phyloP scores from a whole-genome alignment of 92 coral and sea anemone genomes.

The Palythoa grandis region DNA sequence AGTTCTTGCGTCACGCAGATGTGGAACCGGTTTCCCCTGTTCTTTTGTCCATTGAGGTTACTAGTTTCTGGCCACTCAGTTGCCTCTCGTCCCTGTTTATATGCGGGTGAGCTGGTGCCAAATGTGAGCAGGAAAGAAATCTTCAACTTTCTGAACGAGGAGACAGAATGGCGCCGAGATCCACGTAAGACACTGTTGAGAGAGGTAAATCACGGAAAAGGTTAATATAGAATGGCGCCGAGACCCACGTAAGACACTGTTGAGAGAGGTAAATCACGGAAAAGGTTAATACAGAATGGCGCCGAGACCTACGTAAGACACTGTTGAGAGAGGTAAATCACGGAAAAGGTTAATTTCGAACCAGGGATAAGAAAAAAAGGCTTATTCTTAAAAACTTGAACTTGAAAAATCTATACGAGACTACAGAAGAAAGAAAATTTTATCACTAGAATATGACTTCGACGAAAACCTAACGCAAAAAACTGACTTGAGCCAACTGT shows the following conservation, averaged over 20 bases:
- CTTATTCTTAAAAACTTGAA: background rate
- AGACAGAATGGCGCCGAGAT: constrained; percentile 91
- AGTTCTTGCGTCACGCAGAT: background rate
- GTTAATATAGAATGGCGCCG: constrained; percentile 93
- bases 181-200: constrained; percentile 51
- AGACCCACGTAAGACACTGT: constrained; percentile 63
- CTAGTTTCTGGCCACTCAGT: background rate
- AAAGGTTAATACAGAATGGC: constrained; percentile 90
- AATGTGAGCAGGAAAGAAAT: constrained; percentile 98
- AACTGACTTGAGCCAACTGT: too few relatives aligned
- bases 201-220: background rate
- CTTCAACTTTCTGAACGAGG: constrained; percentile 96
- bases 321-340: too few relatives aligned
- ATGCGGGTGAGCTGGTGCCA: constrained; percentile 99
- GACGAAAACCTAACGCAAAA: too few relatives aligned
- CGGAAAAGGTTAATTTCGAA: constrained; percentile 61
- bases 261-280: too few relatives aligned
- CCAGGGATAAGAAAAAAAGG: background rate
- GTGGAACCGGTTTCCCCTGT: background rate
- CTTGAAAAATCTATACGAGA: background rate
- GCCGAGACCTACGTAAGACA: constrained; percentile 76
- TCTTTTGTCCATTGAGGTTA: background rate
- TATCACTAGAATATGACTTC: too few relatives aligned
- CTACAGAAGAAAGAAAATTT: too few relatives aligned
- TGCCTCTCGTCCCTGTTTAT: constrained; percentile 30